Conservation (phyloP, 2,113 vertebrate genomes). For the Triplophysa tibetana region DNA sequence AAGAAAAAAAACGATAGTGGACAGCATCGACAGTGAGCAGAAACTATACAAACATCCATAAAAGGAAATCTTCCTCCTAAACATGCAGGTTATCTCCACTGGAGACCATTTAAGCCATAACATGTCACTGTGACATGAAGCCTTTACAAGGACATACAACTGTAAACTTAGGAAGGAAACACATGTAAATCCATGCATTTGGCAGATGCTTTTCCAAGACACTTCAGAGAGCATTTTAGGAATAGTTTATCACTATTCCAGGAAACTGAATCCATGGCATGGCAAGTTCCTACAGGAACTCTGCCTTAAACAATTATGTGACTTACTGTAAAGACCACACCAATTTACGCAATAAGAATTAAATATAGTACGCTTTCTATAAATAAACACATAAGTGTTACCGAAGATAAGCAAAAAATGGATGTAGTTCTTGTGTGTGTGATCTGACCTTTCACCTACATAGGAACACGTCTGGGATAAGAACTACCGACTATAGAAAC, state of each 20-base stretch:
- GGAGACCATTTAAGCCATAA: not conserved
- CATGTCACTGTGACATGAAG: not conserved
- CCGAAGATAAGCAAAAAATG: not conserved
- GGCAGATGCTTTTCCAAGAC: too few relatives aligned
- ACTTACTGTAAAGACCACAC: not conserved
- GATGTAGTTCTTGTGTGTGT: slow-evolving; percentile 1
- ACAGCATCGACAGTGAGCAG: not conserved
- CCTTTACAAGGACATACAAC: not conserved
- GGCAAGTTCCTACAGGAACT: too few relatives aligned
- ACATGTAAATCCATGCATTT: not conserved
- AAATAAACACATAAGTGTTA: slow-evolving; percentile 24
- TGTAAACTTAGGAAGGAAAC: not conserved
- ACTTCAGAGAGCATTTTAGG: too few relatives aligned
- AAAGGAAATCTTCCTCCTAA: slow-evolving; percentile 20
- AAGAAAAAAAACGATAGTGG: not conserved
- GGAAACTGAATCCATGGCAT: too few relatives aligned
- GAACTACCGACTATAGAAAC: slow-evolving; percentile 61
- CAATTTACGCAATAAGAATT: not conserved
- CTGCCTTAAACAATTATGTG: not conserved
- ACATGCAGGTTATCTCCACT: not conserved
- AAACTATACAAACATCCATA: not conserved
- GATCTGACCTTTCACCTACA: slow-evolving; percentile 65
- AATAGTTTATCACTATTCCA: too few relatives aligned
- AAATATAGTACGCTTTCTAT: not conserved
- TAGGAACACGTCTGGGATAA: slow-evolving; percentile 53